phyloP scores from a whole-genome alignment of 2,888 invertebrate genomes.

The Parascotia fuliginaria region DNA sequence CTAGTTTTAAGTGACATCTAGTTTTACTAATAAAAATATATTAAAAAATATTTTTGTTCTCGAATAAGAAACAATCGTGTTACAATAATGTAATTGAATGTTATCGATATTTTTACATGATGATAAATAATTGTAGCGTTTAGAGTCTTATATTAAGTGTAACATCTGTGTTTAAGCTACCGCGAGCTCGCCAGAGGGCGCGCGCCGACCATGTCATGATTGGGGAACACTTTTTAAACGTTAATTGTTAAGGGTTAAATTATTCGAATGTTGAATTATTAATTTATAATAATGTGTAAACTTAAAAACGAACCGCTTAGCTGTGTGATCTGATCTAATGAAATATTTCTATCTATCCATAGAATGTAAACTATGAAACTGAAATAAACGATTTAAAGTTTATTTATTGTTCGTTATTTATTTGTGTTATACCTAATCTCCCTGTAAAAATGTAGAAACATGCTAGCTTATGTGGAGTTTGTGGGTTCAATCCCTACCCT shows the following conservation, averaged over 20 bases:
- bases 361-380: conserved; percentile 83
- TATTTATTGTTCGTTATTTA: conserved; percentile 71
- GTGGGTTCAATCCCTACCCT: too few relatives aligned
- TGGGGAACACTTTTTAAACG: conserved; percentile 81
- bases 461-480: too few relatives aligned
- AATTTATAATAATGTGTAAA: conserved; percentile 80
- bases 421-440: conserved; percentile 44
- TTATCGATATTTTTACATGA: conserved; percentile 79
- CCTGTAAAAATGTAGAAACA: too few relatives aligned
- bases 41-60: conserved; percentile 79
- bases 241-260: conserved; percentile 80
- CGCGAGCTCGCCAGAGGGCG: conserved; percentile 2
- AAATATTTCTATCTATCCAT: conserved; percentile 79
- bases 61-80: conserved; percentile 73
- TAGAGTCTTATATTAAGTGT: conserved; percentile 52
- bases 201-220: conserved; percentile 65
- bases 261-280: conserved; percentile 81
- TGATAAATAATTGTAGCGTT: conserved; percentile 65
- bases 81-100: conserved; percentile 76
- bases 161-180: conserved; percentile 67
- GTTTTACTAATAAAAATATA: conserved; percentile 79
- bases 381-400: conserved; percentile 80
- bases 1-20: conserved; percentile 72
- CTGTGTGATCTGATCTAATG: conserved; percentile 84
- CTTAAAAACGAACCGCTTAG: conserved; percentile 77